Evolutionary conservation across 2,888 invertebrate species (phyloP).

Genomic region (Anoplius nigerrimus): DNA sequence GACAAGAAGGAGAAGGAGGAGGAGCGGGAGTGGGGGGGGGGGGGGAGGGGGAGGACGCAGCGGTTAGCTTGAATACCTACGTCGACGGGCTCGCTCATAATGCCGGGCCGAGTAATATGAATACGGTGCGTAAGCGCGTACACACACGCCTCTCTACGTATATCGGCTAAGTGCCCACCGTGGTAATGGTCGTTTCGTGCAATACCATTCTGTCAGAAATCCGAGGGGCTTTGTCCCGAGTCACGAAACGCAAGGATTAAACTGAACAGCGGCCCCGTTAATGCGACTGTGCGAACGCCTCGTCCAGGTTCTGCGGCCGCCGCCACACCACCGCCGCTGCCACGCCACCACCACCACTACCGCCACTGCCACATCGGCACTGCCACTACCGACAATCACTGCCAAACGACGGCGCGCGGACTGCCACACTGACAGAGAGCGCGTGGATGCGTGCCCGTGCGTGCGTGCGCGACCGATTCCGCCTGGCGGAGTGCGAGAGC

Average conservation of each 20-base stretch:
- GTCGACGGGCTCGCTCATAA: background rate
- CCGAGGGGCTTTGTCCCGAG: slow-evolving; percentile 74
- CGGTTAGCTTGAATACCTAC: too few relatives aligned
- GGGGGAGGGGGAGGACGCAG: background rate
- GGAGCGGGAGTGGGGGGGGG: background rate
- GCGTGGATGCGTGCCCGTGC: slow-evolving; percentile 27
- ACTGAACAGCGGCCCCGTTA: slow-evolving; percentile 66
- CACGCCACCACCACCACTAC: slow-evolving; percentile 17
- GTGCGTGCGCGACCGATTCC: slow-evolving; percentile 42
- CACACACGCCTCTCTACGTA: background rate
- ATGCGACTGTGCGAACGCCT: slow-evolving; percentile 62
- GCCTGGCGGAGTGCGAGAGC: too few relatives aligned
- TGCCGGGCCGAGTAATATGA: background rate
- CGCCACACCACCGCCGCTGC: background rate
- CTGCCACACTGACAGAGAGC: too few relatives aligned
- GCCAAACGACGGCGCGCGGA: too few relatives aligned
- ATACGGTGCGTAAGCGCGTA: background rate
- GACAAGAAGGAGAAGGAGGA: background rate
- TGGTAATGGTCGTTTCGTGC: slow-evolving; percentile 73
- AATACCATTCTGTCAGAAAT: slow-evolving; percentile 74
- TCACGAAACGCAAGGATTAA: slow-evolving; percentile 74
- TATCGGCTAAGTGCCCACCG: background rate
- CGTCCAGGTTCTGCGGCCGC: slow-evolving; percentile 16
- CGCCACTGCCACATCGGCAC: background rate
- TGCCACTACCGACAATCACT: too few relatives aligned